A percentile compares a stretch with the other conserved stretches of the same genome.
Conservation (phyloP, 2,888 invertebrate genomes). For the Pilophorus perplexus region DNA sequence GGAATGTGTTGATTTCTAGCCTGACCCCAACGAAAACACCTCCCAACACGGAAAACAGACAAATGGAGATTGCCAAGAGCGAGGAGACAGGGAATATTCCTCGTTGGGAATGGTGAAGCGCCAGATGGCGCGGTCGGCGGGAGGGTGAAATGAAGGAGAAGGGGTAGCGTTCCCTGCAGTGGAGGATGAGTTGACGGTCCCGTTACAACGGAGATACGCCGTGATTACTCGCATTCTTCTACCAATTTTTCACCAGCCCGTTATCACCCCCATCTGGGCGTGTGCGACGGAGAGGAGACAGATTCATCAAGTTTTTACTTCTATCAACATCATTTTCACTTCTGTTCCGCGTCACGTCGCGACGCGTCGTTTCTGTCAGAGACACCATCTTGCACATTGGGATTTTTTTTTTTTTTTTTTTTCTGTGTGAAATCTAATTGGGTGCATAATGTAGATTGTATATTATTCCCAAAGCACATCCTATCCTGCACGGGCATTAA, state of each 20-base stretch:
- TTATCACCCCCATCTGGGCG: constrained; percentile 19
- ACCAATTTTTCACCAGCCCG: constrained; percentile 21
- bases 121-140: not conserved
- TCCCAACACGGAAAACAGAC: not conserved
- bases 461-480: too few species aligned
- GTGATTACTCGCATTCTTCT: constrained; percentile 21
- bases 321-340: not conserved
- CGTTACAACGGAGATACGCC: constrained; percentile 27
- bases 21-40: too few species aligned
- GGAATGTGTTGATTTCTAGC: too few species aligned
- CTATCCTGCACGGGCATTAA: too few species aligned
- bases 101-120: not conserved
- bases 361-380: too few species aligned
- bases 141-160: not conserved
- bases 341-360: not conserved
- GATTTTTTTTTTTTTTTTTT: too few species aligned
- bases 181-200: too few species aligned
- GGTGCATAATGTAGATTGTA: too few species aligned
- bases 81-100: not conserved
- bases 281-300: constrained; percentile 1
- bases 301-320: constrained; percentile 19
- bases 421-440: too few species aligned
- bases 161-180: not conserved
- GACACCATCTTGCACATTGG: too few species aligned
- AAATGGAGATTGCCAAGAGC: not conserved